phyloP scores from a whole-genome alignment of 53 echinoderm and acorn worm genomes.

The Antedon mediterranea region DNA sequence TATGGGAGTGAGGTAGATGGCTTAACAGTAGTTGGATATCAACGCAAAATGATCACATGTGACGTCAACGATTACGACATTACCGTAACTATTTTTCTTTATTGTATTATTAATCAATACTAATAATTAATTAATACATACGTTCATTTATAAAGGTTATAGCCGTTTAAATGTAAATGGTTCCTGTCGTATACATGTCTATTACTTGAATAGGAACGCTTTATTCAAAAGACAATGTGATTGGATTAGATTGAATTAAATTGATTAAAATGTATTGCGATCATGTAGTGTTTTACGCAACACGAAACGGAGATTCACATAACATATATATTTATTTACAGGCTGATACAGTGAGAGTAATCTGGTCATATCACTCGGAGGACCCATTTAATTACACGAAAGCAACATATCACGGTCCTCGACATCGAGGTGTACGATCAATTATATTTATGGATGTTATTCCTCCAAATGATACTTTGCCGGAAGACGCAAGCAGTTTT shows the following conservation, averaged over 20 bases:
- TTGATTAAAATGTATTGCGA: too few species aligned
- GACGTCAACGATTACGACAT: slow-evolving; percentile 16
- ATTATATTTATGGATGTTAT: not conserved
- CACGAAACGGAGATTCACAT: too few species aligned
- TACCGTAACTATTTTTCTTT: slow-evolving; percentile 11
- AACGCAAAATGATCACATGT: slow-evolving; percentile 16
- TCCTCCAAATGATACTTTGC: not conserved
- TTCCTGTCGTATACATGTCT: too few species aligned
- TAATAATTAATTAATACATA: too few species aligned
- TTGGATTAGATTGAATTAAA: too few species aligned
- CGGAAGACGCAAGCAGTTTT: not conserved
- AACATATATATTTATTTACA: not conserved
- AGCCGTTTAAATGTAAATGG: too few species aligned
- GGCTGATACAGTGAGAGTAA: slow-evolving; percentile 14
- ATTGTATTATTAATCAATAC: too few species aligned
- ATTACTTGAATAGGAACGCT: too few species aligned
- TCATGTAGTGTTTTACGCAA: too few species aligned
- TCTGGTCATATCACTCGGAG: slow-evolving; percentile 16
- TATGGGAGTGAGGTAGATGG: slow-evolving; percentile 8
- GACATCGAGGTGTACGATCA: slow-evolving; percentile 7
- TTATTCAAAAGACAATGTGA: too few species aligned
- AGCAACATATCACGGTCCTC: slow-evolving; percentile 10
- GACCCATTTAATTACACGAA: slow-evolving; percentile 5
- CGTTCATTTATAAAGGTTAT: too few species aligned
- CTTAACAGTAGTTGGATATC: slow-evolving; percentile 6